These are phyloP conservation scores for Atlantisia rogersi DNA, from an alignment of 2,113 vertebrate genomes.

Conservation along the genomic window DNA sequence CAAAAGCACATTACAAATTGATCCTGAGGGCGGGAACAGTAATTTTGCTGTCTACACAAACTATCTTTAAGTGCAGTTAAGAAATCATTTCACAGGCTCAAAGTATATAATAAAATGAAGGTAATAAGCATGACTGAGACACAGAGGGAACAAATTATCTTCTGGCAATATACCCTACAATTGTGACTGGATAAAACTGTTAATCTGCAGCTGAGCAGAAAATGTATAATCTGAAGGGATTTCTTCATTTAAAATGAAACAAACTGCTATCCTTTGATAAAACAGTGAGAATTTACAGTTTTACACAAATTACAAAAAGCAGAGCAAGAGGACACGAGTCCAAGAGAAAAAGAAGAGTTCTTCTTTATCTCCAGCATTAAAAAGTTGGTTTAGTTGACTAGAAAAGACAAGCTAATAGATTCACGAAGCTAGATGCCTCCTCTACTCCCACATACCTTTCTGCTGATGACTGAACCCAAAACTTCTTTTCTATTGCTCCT, in stretches of 20 bases:
- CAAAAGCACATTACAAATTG: conserved; percentile 43
- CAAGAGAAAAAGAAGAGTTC: neutral
- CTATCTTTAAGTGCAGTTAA: conserved; percentile 54
- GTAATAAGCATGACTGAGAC: conserved; percentile 60
- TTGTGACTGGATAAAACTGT: conserved; percentile 28
- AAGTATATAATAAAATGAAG: conserved; percentile 58
- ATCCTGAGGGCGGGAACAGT: conserved; percentile 41
- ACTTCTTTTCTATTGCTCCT: neutral
- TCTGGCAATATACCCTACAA: conserved; percentile 31
- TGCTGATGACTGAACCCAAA: neutral
- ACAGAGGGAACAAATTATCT: conserved; percentile 63
- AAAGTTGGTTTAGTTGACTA: neutral
- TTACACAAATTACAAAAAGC: neutral
- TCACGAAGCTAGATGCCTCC: neutral
- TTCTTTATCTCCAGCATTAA: neutral
- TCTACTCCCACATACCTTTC: neutral
- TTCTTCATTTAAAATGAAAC: conserved; percentile 18
- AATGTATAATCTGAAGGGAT: conserved; percentile 36
- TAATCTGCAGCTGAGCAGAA: conserved; percentile 55
- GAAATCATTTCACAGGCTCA: conserved; percentile 50
- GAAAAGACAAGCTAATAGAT: neutral
- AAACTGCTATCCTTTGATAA: neutral
- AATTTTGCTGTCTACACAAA: conserved; percentile 60
- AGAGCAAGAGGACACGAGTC: neutral
- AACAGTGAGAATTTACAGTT: neutral